A percentile compares a stretch with the other conserved stretches of the same genome.
Conservation (phyloP, 2,888 invertebrate species). For the Cylindroiulus punctatus region DNA sequence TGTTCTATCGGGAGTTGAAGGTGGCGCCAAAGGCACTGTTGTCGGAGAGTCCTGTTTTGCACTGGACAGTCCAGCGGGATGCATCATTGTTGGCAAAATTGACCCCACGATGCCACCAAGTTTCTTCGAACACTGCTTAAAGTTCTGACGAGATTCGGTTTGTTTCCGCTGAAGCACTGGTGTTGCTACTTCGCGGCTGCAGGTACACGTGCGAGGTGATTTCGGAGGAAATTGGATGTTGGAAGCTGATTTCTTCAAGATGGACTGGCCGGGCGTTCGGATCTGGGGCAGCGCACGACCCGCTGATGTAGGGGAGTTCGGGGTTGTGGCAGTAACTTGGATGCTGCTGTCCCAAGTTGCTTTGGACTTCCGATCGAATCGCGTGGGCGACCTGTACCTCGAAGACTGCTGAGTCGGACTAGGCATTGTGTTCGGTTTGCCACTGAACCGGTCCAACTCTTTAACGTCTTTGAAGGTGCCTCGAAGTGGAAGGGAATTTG, state of each 20-base stretch:
- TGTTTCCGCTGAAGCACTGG: constrained; percentile 21
- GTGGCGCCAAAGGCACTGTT: neutral
- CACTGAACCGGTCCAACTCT: constrained; percentile 43
- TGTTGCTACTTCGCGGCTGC: neutral
- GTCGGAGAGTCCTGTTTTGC: neutral
- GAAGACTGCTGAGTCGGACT: neutral
- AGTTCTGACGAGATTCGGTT: neutral
- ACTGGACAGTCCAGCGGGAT: neutral
- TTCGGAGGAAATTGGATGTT: neutral
- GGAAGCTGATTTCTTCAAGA: neutral
- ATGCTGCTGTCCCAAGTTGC: neutral
- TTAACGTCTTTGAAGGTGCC: constrained; percentile 53
- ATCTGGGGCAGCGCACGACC: constrained; percentile 10
- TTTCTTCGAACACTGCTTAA: constrained; percentile 39
- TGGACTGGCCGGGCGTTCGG: neutral
- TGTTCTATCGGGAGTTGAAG: constrained; percentile 34
- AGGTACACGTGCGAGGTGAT: constrained; percentile 33
- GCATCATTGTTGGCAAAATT: constrained; percentile 18
- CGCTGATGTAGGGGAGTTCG: constrained; percentile 17
- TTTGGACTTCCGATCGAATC: constrained; percentile 15
- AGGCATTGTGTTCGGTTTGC: neutral
- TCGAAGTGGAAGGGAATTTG: constrained; percentile 51
- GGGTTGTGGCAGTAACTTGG: neutral
- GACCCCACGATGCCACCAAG: neutral
- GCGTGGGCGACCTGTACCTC: constrained; percentile 37